Conservation (phyloP, 2,797 vertebrate species). For the Thunnus albacares region DNA sequence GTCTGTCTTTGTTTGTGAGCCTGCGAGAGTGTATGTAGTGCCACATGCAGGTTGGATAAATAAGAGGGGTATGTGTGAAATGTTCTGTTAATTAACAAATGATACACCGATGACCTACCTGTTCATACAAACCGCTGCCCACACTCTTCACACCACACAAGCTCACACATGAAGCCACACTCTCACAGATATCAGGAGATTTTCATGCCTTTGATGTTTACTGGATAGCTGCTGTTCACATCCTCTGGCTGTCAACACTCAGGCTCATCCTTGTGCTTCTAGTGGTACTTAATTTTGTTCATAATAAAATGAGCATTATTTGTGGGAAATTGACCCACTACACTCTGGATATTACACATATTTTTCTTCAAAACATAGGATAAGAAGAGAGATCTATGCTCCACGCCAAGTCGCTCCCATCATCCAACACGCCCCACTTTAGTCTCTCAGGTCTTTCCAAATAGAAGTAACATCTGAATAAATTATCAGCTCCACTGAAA, state of each 20-base stretch:
- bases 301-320: too few relatives aligned
- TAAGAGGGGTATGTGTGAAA: constrained; percentile 10
- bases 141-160: neutral
- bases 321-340: too few relatives aligned
- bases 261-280: too few relatives aligned
- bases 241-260: constrained; percentile 37
- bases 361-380: too few relatives aligned
- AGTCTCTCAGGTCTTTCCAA: too few relatives aligned
- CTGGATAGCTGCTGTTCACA: constrained; percentile 29
- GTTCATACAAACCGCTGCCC: neutral
- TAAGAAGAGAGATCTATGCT: too few relatives aligned
- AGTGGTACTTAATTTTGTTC: too few relatives aligned
- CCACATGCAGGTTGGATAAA: neutral
- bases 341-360: too few relatives aligned
- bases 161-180: constrained; percentile 5
- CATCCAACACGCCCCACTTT: too few relatives aligned
- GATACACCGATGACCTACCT: neutral
- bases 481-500: too few relatives aligned
- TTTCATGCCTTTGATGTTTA: constrained; percentile 42
- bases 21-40: neutral
- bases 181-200: constrained; percentile 10
- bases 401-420: too few relatives aligned
- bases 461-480: too few relatives aligned
- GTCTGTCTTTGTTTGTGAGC: neutral
- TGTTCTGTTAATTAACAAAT: constrained; percentile 43